Base-by-base conservation (phyloP, 1,140 invertebrate species). In the Drosophila sucinea region DNA sequence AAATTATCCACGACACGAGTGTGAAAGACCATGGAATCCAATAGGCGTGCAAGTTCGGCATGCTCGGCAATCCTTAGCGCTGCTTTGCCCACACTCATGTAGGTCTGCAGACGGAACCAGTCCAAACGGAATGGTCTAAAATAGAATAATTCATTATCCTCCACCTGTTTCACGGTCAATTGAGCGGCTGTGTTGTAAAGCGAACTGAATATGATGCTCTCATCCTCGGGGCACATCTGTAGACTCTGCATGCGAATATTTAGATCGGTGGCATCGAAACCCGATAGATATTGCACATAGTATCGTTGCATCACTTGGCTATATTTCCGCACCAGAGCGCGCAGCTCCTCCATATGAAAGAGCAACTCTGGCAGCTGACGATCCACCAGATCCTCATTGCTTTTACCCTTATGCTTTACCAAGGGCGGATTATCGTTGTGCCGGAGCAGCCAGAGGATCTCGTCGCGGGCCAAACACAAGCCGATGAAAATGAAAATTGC, bases 1-100 rank as follows among this genome's bases (percentile, higher is more conserved):
- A 99, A 93, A 93, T 97, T 98, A 91, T 99, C 99, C 10, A 99
- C 98, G 95, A 99, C 98, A 93, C 98, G 98, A 0, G 98, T 98
- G 91, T 99, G 99, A 91, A 99, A 99, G 41, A 98, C 94, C 86
- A 99, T 96, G 8, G 97, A 98, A 92, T 99, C 99, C 92, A 99
- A 95, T 66, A 99, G 95, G 54, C 96, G 95, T 10, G 98, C 97
- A 8, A 99, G 92, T 79, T 97, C 96, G 81, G 95, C 94, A 80
- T 99, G 96, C 81, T 98, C 97, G n/a, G 95, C 94, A 2, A 99
- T 94, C 86, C 95, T 95, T 67, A 99, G 93, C 47, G 95, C 95
- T 25, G 96, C 95, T 92, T 98, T 98, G 54, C 93, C 94, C 33
- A 97, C 95, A 70, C 98, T 98, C 81, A 97, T 96, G 90, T 98